These are phyloP conservation scores for Autographa gamma DNA, from an alignment of 2,888 invertebrate species.

Conservation along the genomic window DNA sequence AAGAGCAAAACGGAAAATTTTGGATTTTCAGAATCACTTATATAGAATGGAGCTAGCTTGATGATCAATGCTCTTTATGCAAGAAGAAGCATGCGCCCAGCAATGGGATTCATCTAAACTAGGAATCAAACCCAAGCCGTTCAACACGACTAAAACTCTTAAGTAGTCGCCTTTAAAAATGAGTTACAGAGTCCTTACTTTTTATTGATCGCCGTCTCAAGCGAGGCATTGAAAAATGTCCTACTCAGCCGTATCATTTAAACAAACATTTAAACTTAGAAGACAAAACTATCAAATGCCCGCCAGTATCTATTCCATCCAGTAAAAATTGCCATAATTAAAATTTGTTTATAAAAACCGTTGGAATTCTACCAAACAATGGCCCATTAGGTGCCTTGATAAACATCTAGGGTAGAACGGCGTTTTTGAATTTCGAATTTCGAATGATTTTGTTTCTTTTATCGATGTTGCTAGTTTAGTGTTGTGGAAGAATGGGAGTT, in stretches of 20 bases:
- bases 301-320: conserved; percentile 66
- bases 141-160: not conserved
- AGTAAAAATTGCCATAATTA: conserved; percentile 87
- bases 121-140: no score
- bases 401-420: conserved; percentile 77
- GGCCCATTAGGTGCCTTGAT: conserved; percentile 85
- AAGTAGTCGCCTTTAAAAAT: not conserved
- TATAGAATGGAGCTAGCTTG: no score
- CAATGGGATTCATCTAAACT: no score
- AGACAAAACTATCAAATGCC: conserved; percentile 51
- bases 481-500: conserved; percentile 23
- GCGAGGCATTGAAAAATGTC: conserved; percentile 53
- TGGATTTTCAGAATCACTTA: no score
- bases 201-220: not conserved
- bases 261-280: conserved; percentile 55
- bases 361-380: conserved; percentile 77
- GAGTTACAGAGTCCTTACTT: not conserved
- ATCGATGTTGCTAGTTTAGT: conserved; percentile 33
- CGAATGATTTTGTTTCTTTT: conserved; percentile 50
- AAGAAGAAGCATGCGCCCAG: no score
- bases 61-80: no score
- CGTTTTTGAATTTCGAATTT: conserved; percentile 58
- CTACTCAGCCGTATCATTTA: conserved; percentile 48
- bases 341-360: conserved; percentile 75
- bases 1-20: no score